phyloP scores from a whole-genome alignment of 30 jellyfish, hydroid and myxozoan species.

The Turritopsis rubra region DNA sequence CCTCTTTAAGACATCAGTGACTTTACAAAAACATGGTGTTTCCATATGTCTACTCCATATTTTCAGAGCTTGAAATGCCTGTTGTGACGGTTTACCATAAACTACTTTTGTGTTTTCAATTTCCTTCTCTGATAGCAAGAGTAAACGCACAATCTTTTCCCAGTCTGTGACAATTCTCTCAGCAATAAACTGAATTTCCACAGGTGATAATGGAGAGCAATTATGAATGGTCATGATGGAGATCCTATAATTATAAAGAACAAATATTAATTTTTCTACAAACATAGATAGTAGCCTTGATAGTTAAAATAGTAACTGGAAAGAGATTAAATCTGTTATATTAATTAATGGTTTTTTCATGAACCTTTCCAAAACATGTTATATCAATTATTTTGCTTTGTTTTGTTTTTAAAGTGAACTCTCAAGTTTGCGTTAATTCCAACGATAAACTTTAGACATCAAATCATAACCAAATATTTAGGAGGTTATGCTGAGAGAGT shows the following conservation, averaged over 20 bases:
- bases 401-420: too few relatives aligned
- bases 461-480: too few relatives aligned
- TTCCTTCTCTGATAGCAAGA: not conserved
- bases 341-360: too few relatives aligned
- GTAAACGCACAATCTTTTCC: not conserved
- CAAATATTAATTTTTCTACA: too few relatives aligned
- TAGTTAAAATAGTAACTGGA: too few relatives aligned
- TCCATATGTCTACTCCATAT: not conserved
- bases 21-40: not conserved
- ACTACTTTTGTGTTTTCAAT: not conserved
- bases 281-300: too few relatives aligned
- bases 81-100: not conserved
- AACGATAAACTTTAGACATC: too few relatives aligned
- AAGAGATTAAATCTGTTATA: too few relatives aligned
- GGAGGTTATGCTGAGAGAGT: too few relatives aligned
- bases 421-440: too few relatives aligned
- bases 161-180: not conserved
- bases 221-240: not conserved
- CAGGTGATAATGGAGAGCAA: not conserved
- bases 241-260: not conserved
- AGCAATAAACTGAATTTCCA: not conserved
- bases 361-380: too few relatives aligned
- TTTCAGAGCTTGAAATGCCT: not conserved
- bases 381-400: too few relatives aligned
- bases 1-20: not conserved